Evolutionary conservation across 2,888 invertebrate species (phyloP).

Genomic region (Mythimna pallens): DNA sequence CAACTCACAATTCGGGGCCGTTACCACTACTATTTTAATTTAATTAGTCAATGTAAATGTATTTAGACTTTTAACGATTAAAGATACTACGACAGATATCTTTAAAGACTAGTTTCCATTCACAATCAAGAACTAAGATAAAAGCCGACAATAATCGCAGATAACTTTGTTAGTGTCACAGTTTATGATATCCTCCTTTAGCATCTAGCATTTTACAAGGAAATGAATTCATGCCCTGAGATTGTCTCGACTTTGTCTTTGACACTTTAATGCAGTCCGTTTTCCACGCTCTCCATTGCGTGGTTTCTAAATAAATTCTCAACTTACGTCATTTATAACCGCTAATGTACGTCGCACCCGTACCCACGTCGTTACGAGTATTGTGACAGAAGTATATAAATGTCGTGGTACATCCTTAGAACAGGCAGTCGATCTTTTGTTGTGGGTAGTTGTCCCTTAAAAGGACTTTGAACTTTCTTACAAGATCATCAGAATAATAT

Average conservation of each 20-base stretch:
- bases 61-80: not conserved
- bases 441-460: conserved; percentile 12
- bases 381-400: conserved; percentile 59
- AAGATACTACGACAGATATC: not conserved
- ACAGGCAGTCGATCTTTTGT: conserved; percentile 47
- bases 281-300: conserved; percentile 52
- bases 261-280: conserved; percentile 60
- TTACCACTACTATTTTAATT: not conserved
- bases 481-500: conserved; percentile 25
- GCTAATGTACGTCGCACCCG: conserved; percentile 66
- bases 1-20: too few species aligned
- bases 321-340: conserved; percentile 65
- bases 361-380: conserved; percentile 60
- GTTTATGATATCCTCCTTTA: conserved; percentile 6
- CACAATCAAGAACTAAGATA: not conserved
- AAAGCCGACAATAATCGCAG: conserved; percentile 3
- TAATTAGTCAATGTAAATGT: not conserved
- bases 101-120: not conserved
- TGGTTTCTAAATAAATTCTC: conserved; percentile 62
- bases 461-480: conserved; percentile 24
- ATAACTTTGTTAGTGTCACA: conserved; percentile 11
- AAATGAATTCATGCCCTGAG: conserved; percentile 51
- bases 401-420: conserved; percentile 35
- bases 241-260: conserved; percentile 57
- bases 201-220: conserved; percentile 34